These are phyloP conservation scores for Etheostoma spectabile DNA, from an alignment of 2,113 vertebrate species.

Conservation along the genomic window DNA sequence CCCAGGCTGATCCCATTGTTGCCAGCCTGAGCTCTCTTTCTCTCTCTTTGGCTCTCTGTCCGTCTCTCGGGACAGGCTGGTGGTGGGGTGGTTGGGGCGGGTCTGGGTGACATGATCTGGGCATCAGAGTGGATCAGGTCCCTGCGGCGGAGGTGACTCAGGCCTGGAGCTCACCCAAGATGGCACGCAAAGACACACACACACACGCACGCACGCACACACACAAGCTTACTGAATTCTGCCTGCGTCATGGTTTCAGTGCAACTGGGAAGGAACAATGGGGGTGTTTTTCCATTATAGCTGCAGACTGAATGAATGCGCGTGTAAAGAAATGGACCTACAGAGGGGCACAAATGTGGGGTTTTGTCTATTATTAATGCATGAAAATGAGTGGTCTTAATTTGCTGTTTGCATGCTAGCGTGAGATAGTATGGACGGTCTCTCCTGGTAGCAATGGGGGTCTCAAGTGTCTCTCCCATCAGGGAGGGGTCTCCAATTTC, in stretches of 20 bases:
- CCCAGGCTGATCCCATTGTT: conserved; percentile 48
- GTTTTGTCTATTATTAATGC: neutral
- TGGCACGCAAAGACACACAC: neutral
- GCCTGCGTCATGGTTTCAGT: conserved; percentile 43
- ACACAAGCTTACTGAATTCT: neutral
- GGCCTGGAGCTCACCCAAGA: conserved; percentile 43
- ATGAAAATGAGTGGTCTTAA: neutral
- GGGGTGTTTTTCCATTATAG: conserved; percentile 42
- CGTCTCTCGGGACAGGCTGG: conserved; percentile 2
- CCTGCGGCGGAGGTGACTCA: conserved; percentile 53
- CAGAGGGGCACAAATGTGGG: neutral
- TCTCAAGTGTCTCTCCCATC: conserved; percentile 46
- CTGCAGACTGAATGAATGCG: neutral
- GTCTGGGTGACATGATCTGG: conserved; percentile 57
- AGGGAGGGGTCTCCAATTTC: conserved; percentile 50
- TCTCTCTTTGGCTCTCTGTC: conserved; percentile 8
- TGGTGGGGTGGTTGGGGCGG: neutral
- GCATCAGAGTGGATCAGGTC: conserved; percentile 49
- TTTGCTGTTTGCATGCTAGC: conserved; percentile 14
- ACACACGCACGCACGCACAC: neutral
- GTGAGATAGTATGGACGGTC: conserved; percentile 10
- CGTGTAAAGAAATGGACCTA: neutral
- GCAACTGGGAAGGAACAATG: conserved; percentile 9
- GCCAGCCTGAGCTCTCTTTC: conserved; percentile 16
- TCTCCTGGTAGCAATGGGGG: conserved; percentile 20